Conservation (phyloP, 2,888 invertebrate species). For the Heteromyza rotundicornis region DNA sequence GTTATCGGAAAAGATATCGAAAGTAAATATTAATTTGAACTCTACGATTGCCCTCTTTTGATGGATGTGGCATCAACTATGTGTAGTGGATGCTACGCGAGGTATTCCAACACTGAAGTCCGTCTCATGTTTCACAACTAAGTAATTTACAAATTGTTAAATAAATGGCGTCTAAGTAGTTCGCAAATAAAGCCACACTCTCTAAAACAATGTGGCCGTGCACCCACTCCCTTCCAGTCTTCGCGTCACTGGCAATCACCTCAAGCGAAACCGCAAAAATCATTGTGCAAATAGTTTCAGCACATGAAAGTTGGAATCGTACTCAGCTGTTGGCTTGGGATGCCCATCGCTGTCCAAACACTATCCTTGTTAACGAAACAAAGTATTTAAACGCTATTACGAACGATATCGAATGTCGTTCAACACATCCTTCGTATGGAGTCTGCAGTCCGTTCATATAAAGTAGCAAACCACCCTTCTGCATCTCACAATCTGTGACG, state of each 20-base stretch:
- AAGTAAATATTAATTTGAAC: neutral
- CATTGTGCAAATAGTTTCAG: neutral
- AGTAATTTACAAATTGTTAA: constrained; percentile 52
- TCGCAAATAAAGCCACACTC: constrained; percentile 9
- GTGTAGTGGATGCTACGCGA: neutral
- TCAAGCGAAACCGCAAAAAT: neutral
- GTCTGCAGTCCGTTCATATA: neutral
- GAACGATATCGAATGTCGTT: constrained; percentile 55
- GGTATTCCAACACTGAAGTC: constrained; percentile 32
- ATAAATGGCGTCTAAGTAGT: constrained; percentile 36
- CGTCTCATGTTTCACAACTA: constrained; percentile 51
- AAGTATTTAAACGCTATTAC: constrained; percentile 58
- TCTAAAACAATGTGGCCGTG: neutral
- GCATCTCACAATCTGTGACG: neutral
- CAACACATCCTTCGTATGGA: constrained; percentile 32
- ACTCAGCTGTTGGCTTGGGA: too few relatives aligned
- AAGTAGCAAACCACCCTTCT: neutral
- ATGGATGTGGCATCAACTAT: neutral
- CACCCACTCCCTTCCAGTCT: neutral
- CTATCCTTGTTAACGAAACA: too few relatives aligned
- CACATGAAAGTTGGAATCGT: too few relatives aligned
- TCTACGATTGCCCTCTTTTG: neutral
- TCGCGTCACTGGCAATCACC: neutral
- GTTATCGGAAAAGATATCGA: neutral
- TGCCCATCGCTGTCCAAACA: too few relatives aligned